Evolutionary conservation across 2,797 vertebrate genomes (phyloP).

Genomic region (Chaenodraco wilsoni): DNA sequence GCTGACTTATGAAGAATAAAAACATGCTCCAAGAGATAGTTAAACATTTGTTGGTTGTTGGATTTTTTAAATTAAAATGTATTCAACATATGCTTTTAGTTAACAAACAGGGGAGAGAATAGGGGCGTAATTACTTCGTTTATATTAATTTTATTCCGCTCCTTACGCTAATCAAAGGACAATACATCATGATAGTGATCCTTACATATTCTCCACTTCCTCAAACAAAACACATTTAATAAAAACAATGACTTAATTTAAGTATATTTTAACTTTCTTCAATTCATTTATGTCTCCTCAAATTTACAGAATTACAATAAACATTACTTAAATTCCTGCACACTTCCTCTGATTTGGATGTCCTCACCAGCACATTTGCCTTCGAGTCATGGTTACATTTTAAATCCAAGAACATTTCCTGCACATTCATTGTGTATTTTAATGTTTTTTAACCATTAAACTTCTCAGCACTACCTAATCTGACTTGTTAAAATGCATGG

Average conservation of each 20-base stretch:
- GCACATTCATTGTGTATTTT: background rate
- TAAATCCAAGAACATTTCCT: background rate
- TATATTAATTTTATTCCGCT: background rate
- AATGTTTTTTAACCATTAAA: conserved; percentile 3
- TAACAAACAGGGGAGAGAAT: too few relatives aligned
- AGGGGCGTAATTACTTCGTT: too few relatives aligned
- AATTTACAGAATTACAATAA: too few relatives aligned
- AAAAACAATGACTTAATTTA: too few relatives aligned
- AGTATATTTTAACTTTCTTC: background rate
- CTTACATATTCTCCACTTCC: too few relatives aligned
- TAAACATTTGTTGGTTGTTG: background rate
- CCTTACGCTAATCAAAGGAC: too few relatives aligned
- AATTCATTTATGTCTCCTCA: background rate
- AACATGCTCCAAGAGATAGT: background rate
- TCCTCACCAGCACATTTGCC: too few relatives aligned
- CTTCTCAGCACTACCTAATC: background rate
- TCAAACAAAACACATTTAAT: too few relatives aligned
- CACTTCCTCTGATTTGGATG: too few relatives aligned
- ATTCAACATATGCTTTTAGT: background rate
- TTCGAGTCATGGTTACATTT: background rate
- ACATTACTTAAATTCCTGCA: too few relatives aligned
- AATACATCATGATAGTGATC: too few relatives aligned
- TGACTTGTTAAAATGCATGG: conserved; percentile 13
- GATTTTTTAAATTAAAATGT: background rate
- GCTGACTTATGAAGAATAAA: background rate